These are phyloP conservation scores for Peromyscus aztecus DNA, from an alignment of 2,797 vertebrate species.

Conservation along the genomic window DNA sequence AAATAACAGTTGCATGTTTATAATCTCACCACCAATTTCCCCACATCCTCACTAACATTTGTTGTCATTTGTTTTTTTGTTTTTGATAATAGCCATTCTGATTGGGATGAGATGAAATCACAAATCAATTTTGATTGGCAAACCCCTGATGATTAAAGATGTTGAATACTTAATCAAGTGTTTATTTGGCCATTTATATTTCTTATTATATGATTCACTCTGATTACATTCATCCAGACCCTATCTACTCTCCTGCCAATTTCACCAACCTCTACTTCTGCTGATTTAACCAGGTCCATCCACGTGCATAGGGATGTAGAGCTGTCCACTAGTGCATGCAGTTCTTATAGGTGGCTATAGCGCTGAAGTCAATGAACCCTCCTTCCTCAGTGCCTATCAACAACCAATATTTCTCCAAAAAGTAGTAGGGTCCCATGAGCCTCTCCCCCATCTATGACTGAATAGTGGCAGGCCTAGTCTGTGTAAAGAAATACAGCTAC, in stretches of 20 bases:
- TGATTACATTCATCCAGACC: not conserved
- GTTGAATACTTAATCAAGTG: not conserved
- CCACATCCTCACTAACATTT: not conserved
- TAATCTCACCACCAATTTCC: not conserved
- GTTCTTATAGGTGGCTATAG: no score
- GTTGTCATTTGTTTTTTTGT: not conserved
- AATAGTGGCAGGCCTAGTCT: not conserved
- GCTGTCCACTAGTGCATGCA: no score
- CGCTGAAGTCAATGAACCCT: not conserved
- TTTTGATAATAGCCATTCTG: not conserved
- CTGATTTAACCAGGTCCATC: not conserved
- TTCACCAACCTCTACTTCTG: not conserved
- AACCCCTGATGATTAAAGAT: not conserved
- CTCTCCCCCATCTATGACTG: not conserved
- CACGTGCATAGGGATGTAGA: no score
- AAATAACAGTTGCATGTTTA: not conserved
- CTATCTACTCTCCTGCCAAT: not conserved
- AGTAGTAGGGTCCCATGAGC: not conserved
- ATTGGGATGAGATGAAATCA: not conserved
- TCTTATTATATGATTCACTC: not conserved
- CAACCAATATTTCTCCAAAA: not conserved
- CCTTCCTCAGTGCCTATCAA: not conserved
- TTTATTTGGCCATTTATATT: not conserved
- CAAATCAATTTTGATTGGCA: not conserved
- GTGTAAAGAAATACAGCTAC: not conserved